These are phyloP conservation scores for Stegodyphus mimosarum DNA, from an alignment of 1,140 invertebrate species.

Conservation along the genomic window DNA sequence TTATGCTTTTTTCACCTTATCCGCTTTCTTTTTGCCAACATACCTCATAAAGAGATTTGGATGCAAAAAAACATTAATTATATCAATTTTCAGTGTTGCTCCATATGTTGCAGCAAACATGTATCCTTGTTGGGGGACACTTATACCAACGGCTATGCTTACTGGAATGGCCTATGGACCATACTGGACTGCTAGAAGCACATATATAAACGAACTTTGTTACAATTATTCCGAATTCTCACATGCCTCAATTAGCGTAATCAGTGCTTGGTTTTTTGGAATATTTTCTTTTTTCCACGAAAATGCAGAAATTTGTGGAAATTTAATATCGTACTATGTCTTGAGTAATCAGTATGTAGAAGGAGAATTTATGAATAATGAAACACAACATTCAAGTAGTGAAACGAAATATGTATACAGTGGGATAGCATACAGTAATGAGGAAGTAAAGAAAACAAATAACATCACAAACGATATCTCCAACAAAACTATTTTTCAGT, in stretches of 20 bases:
- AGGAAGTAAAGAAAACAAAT: neutral
- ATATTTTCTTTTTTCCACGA: constrained; percentile 51
- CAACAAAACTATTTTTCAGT: constrained; percentile 16
- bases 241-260: constrained; percentile 9
- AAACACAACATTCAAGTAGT: neutral
- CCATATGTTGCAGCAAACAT: constrained; percentile 69
- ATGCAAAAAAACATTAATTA: constrained; percentile 69
- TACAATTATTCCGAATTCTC: constrained; percentile 20
- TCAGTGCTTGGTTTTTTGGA: constrained; percentile 76
- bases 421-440: no score
- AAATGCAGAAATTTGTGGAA: constrained; percentile 51
- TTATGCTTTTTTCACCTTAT: constrained; percentile 66
- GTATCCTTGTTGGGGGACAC: constrained; percentile 64
- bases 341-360: constrained; percentile 20
- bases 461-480: neutral
- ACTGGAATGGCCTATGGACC: constrained; percentile 70
- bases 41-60: constrained; percentile 65
- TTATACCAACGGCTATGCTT: constrained; percentile 69
- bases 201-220: constrained; percentile 71
- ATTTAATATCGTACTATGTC: constrained; percentile 74
- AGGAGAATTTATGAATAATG: neutral
- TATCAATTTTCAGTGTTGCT: constrained; percentile 67
- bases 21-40: constrained; percentile 61
- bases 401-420: no score
- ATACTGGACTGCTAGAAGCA: constrained; percentile 72